Evolutionary conservation across 1,140 invertebrate genomes (phyloP), one percentile per base, ranked within the genome.

Genomic region (Pissodes strobi): DNA sequence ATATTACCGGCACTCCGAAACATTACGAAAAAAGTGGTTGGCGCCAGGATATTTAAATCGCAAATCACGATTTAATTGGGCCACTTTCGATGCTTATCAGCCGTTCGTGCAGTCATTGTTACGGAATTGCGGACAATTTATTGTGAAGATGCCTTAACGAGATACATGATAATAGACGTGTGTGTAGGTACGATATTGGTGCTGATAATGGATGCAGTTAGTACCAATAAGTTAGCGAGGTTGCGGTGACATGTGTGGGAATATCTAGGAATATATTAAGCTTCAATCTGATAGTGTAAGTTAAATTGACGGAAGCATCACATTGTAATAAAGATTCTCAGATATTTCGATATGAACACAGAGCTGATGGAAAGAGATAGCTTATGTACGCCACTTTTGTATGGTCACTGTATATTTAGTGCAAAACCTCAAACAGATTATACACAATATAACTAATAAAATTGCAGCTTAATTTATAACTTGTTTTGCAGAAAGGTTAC

Each of bases 111-210:
- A 38, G 34, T 21, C 34, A 55, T 55, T 55, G 51, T 55, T 55
- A 18, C 17, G 34, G 34, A 55, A 55, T 55, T 38, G 30, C 30
- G 27, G 37, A 18, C 34, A 38, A 55, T 55, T 55, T 55, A 55
- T 39, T 18, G 37, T 22, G 51, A 55, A 55, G 51, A 55, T 55
- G 17, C 51, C 17, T 22, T 39, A 39, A 55, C 51, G 30, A 12
- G 51, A 39, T 55, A 55, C 51, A 55, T 23, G 51, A 38, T 38
- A 55, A 39, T 39, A 55, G 18, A 10, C 30, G 51, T 55, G 17
- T 55, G 51, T 55, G 51, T 55, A 38, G 34, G 51, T 39, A 55
- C 51, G 51, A 55, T 55, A 55, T 39, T 39, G 37, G 30, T 55
- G 30, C 18, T 21, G 51, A 55, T 55, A 55, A 55, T 27, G 15